Evolutionary conservation across 1,140 invertebrate genomes (phyloP), one percentile per base, ranked within the genome.

Genomic region (Plectrocnemia conspersa): DNA sequence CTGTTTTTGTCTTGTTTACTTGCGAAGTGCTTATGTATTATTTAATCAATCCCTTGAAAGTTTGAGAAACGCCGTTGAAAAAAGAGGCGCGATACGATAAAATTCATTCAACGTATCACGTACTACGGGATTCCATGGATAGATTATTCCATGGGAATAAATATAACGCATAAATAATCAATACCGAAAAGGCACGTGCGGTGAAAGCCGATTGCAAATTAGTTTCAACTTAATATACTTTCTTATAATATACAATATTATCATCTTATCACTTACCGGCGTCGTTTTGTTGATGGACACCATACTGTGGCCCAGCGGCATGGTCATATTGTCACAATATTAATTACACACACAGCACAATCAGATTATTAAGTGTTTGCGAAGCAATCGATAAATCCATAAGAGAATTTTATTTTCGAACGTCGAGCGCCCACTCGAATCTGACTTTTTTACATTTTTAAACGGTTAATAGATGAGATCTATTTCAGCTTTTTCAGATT

Each of bases 191-290:
- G n/a, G n/a, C n/a, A n/a, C n/a, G n/a, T n/a, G n/a, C n/a, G 27
- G 27, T 29, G n/a, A n/a, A 29, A 29, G 6, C n/a, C 6, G 6
- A 29, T n/a, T 29, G 6, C 6, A 6, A 29, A 7, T 7, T 29
- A 29, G 7, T 7, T 29, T 29, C 27, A 29, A 7, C 27, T 7
- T 7, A 7, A 29, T 29, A 7, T n/a, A 29, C n/a, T 29, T 29
- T 7, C n/a, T 29, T 29, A n/a, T 29, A 13, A 9, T 13, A 7
- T 13, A 38, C 18, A 15, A 9, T 38, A 38, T 38, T 5, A 38
- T n/a, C n/a, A n/a, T n/a, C n/a, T n/a, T n/a, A n/a, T n/a, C n/a
- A 38, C 35, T 38, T 16, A 38, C 35, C 35, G 35, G 35, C 15
- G 18, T 9, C 10, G 35, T 7, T 38, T 38, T 38, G 10, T 10